A percentile compares a stretch with the other conserved stretches of the same genome.
Evolutionary conservation across 2,888 invertebrate species (phyloP).

Genomic region (Augiades crinisus): DNA sequence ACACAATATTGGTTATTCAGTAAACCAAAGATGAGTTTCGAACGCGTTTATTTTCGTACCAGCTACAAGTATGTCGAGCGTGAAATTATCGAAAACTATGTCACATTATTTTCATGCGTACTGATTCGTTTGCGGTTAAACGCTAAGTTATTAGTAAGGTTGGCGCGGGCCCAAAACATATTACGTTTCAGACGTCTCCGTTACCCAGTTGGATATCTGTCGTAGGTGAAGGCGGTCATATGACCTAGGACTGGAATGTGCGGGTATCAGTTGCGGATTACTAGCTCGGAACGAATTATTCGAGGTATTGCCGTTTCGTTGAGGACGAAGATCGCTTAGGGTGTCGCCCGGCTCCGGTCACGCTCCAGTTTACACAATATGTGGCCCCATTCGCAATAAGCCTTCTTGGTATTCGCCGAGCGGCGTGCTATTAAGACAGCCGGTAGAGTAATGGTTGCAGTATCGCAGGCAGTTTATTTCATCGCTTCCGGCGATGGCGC

Average conservation of each 20-base stretch:
- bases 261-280: slow-evolving; percentile 45
- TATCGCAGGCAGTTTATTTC: neutral
- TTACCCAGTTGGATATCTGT: slow-evolving; percentile 12
- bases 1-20: too few species aligned
- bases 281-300: slow-evolving; percentile 57
- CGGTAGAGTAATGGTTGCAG: neutral
- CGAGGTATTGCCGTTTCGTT: slow-evolving; percentile 37
- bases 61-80: neutral
- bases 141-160: slow-evolving; percentile 19
- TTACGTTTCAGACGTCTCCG: slow-evolving; percentile 18
- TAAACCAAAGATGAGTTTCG: too few species aligned
- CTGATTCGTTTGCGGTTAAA: slow-evolving; percentile 16
- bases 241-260: slow-evolving; percentile 32
- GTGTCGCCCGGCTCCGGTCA: slow-evolving; percentile 42
- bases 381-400: slow-evolving; percentile 11
- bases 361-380: slow-evolving; percentile 50
- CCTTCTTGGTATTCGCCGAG: slow-evolving; percentile 8
- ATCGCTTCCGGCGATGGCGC: neutral
- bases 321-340: slow-evolving; percentile 42
- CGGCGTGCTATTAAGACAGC: neutral
- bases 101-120: slow-evolving; percentile 8
- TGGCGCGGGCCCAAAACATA: slow-evolving; percentile 18
- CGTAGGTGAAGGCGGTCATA: slow-evolving; percentile 25
- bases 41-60: neutral
- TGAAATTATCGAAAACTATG: slow-evolving; percentile 3